These are phyloP conservation scores for Scytalopus superciliaris DNA, from an alignment of 2,113 vertebrate genomes.

Conservation along the genomic window DNA sequence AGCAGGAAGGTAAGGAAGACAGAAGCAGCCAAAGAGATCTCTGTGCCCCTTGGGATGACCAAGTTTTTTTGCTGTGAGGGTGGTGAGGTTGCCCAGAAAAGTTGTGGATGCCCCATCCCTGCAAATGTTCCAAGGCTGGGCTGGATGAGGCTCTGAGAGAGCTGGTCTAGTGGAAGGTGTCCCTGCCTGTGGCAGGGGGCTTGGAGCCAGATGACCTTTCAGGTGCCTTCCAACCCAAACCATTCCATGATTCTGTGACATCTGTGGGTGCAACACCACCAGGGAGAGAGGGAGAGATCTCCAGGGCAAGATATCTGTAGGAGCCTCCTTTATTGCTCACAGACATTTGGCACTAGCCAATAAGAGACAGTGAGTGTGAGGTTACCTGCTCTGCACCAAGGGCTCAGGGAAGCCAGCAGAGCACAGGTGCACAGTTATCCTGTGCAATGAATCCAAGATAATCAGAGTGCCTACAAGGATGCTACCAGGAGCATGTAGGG, in stretches of 20 bases:
- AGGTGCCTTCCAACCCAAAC: neutral
- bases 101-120: neutral
- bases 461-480: neutral
- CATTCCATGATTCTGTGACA: neutral
- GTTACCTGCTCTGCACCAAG: neutral
- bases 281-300: neutral
- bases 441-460: rapidly evolving
- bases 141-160: neutral
- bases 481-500: neutral
- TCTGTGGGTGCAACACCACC: neutral
- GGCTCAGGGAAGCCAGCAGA: neutral
- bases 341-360: rapidly evolving
- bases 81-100: neutral
- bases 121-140: neutral
- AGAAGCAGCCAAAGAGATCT: too few species aligned
- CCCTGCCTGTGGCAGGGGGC: neutral
- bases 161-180: neutral
- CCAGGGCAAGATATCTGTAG: rapidly evolving
- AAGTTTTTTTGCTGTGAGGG: neutral
- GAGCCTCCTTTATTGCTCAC: rapidly evolving
- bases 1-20: rapidly evolving
- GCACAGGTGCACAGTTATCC: neutral
- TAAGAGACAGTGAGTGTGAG: rapidly evolving
- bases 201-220: neutral
- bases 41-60: neutral